Evolutionary conservation across 1,140 invertebrate species (phyloP).

Genomic region (Brachionus koreanus): DNA sequence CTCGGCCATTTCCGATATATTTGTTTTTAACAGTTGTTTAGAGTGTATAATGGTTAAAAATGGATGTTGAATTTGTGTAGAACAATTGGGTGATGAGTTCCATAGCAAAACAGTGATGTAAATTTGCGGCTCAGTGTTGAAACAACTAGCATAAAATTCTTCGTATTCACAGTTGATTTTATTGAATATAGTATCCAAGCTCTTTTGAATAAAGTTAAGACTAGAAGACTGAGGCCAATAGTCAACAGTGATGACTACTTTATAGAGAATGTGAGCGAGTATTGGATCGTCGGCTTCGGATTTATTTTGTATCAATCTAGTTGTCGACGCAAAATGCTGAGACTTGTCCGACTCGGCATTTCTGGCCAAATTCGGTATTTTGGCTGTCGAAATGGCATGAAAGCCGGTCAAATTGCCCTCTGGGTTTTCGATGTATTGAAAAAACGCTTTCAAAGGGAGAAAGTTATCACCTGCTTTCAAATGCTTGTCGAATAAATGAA

Average conservation of each 20-base stretch:
- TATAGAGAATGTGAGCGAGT: constrained; percentile 7
- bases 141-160: constrained; percentile 6
- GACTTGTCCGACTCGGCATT: background rate
- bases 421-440: background rate
- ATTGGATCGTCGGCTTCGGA: background rate
- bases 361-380: background rate
- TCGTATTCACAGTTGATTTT: constrained; percentile 14
- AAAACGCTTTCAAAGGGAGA: constrained; percentile 27
- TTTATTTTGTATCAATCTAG: background rate
- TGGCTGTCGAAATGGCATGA: background rate
- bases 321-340: background rate
- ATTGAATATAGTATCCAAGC: background rate
- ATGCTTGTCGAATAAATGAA: constrained; percentile 26
- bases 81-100: background rate
- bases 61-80: background rate
- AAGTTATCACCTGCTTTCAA: constrained; percentile 13
- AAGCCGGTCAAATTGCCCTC: background rate
- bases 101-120: constrained; percentile 27
- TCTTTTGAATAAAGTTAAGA: constrained; percentile 23
- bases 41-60: constrained; percentile 7
- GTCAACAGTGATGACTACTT: constrained; percentile 18
- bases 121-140: constrained; percentile 19
- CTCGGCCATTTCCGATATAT: background rate
- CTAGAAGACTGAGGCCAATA: constrained; percentile 25
- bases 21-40: constrained; percentile 21